phyloP scores from a whole-genome alignment of 2,888 invertebrate species.

The Blomia tropicalis region DNA sequence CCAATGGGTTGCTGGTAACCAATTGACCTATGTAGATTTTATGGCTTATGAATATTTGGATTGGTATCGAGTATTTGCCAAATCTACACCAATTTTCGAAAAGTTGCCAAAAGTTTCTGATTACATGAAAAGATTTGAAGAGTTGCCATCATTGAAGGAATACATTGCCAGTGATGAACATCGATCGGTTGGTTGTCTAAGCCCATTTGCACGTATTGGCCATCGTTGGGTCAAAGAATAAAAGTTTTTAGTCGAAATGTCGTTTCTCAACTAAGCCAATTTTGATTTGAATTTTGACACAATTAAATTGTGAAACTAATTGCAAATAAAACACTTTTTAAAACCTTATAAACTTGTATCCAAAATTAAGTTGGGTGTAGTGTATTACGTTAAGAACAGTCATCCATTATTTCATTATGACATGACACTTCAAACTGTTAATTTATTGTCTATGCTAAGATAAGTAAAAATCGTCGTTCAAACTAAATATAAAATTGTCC shows the following conservation, averaged over 20 bases:
- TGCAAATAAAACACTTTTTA: too few species aligned
- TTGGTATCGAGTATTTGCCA: conserved; percentile 23
- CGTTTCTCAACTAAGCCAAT: too few species aligned
- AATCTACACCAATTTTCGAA: conserved; percentile 12
- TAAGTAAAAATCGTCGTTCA: too few species aligned
- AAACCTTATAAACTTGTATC: too few species aligned
- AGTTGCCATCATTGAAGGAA: conserved; percentile 26
- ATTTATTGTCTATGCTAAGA: too few species aligned
- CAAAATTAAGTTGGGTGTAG: too few species aligned
- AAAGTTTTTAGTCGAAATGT: not conserved
- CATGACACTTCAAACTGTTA: too few species aligned
- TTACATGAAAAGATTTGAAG: conserved; percentile 28
- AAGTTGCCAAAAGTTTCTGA: conserved; percentile 25
- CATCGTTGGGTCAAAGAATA: not conserved
- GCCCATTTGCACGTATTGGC: conserved; percentile 19
- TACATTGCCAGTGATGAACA: conserved; percentile 25
- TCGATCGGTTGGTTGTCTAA: conserved; percentile 26
- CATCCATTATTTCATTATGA: too few species aligned
- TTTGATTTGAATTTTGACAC: too few species aligned
- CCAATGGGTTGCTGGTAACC: conserved; percentile 27
- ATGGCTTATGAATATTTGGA: conserved; percentile 29
- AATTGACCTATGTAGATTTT: conserved; percentile 29
- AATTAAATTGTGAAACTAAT: too few species aligned
- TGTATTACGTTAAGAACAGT: too few species aligned
- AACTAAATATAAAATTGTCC: too few species aligned